A percentile compares a stretch with the other conserved stretches of the same genome.
Conservation (phyloP, 1,140 invertebrate genomes). For the Camponotus floridanus region DNA sequence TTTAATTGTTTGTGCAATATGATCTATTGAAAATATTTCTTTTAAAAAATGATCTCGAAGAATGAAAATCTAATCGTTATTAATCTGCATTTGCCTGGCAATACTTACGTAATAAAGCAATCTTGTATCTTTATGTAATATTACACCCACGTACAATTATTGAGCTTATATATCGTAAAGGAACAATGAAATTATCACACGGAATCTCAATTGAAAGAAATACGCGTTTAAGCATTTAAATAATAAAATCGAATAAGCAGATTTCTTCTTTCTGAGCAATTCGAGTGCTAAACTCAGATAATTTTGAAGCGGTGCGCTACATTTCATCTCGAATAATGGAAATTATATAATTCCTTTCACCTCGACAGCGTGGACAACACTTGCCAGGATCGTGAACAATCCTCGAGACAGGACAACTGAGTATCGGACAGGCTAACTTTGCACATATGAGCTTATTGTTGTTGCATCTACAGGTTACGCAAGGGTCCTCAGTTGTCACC, state of each 20-base stretch:
- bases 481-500: constrained; percentile 94
- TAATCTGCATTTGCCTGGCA: not conserved
- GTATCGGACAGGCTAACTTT: constrained; percentile 94
- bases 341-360: constrained; percentile 86
- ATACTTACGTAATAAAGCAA: constrained; percentile 22
- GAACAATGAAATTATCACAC: not conserved
- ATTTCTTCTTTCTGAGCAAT: not conserved
- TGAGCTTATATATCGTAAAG: not conserved
- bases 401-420: constrained; percentile 91
- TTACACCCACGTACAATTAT: constrained; percentile 1
- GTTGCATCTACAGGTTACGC: constrained; percentile 94
- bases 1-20: constrained; percentile 46
- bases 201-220: not conserved
- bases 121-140: constrained; percentile 2
- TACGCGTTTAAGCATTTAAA: not conserved
- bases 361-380: constrained; percentile 94
- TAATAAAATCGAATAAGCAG: not conserved
- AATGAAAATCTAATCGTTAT: constrained; percentile 23
- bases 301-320: not conserved
- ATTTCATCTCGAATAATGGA: constrained; percentile 64
- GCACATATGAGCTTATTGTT: constrained; percentile 92
- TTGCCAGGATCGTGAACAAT: constrained; percentile 90
- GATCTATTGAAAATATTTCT: constrained; percentile 18
- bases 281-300: not conserved
- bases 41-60: constrained; percentile 33